Evolutionary conservation across 2,888 invertebrate genomes (phyloP), one percentile per base, ranked within the genome.

Genomic region (Cremastinae sp.): DNA sequence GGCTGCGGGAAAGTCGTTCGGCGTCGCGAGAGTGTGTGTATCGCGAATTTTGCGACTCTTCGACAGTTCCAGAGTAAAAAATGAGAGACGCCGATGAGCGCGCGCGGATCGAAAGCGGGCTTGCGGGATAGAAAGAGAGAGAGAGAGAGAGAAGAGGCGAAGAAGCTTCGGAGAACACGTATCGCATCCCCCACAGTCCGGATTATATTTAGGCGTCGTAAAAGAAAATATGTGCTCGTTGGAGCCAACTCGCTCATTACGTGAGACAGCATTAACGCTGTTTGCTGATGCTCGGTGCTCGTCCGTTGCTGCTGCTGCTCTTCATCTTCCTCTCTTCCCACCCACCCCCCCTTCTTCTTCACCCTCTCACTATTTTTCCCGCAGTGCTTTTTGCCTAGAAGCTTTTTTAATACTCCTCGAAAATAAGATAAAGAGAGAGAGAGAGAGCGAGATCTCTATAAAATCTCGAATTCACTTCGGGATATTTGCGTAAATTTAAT

Each of bases 171-270:
- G n/a, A n/a, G 22, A 51, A 65, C 74, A 65, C 77, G 51, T 34
- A 61, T 65, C 65, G 64, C 70, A 61, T 62, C 70, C 76, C 76
- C 53, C 70, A 61, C 87, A 87, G 86, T 87, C 87, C 87, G 86
- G 86, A 88, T 88, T 88, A 88, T 88, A 88, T 88, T 88, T 88
- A 88, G 88, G 87, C 87, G 82, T 88, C 88, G 85, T 88, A 88
- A 88, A 88, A 87, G 88, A 87, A 88, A 88, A 87, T 88, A 88
- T 88, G 88, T 84, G 88, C 83, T 84, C 83, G 87, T 86, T 86
- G 87, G 88, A 88, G 88, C 88, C 88, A 88, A 88, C 83, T 87
- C 85, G 85, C 88, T 88, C 88, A 88, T 88, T 88, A 88, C 88
- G 85, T 80, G 87, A 85, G 88, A 86, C 86, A 87, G 87, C 84